Base-by-base conservation (phyloP, 2,888 invertebrate species). In the Andrena chrysosceles region DNA sequence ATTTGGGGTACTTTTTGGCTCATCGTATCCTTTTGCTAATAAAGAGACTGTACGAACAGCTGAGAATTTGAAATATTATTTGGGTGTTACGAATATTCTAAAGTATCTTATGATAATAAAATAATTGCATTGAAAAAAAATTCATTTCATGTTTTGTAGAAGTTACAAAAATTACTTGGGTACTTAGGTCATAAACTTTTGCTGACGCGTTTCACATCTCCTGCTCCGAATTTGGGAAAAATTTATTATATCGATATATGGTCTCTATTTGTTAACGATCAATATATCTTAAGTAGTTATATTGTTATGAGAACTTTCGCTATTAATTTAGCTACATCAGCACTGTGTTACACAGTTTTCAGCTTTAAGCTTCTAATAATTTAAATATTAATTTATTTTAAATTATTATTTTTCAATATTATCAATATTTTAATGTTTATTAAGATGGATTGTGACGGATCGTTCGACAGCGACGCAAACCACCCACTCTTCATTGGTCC, bases 21-120 rank as follows among this genome's bases (percentile, higher is more conserved):
- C 31, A 31, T 31, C 5, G 31, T 33, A 0, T 33, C 49, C 8
- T 8, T 0, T 59, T 31, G 63, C 78, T 78, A 87, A 87, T 86
- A 77, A 73, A 59, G 49, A 54, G 20, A 31, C n/a, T 70, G 73
- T 35, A 52, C 1, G 8, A 67, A 68, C 64, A 73, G 42, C 60
- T 31, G 70, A 62, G 74, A 77, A 74, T 70, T 29, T 35, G 63
- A 79, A 33, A 62, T 49, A 20, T 75, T 20, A 29, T 8, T 74
- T 26, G 2, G 13, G 20, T 48, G 60, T 71, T 20, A 42, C 52
- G 10, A 49, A 33, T 60, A 59, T 56, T 42, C 13, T 29, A 6
- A n/a, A 23, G 59, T 0, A 42, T 42, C n/a, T n/a, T 20, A 33
- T 5, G 35, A 33, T 33, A 60, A 31, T 33, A 68, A 48, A 35